Base-by-base conservation (phyloP, 1,140 invertebrate genomes). In the Gonioctena quinquepunctata region DNA sequence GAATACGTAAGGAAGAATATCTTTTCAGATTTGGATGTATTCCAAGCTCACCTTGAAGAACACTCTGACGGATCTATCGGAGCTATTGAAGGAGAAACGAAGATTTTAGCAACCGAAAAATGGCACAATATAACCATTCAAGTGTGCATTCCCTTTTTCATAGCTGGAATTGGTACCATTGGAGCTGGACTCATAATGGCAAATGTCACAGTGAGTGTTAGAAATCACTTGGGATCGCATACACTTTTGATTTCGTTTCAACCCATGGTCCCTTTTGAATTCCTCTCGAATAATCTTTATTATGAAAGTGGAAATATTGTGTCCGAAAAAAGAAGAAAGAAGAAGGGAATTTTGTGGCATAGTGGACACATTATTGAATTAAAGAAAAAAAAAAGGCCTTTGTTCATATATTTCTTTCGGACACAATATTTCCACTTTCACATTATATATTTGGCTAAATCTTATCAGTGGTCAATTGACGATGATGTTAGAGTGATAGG, bases 91-190 rank as follows among this genome's bases (percentile, higher is more conserved):
- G 50, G 76, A 73, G 22, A 49, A 60, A 7, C 71, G 75, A 50
- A 73, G 49, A 8, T 42, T n/a, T 60, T 74, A 61, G 89, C 88
- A 66, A 88, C 89, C 69, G 93, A 94, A 81, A 89, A 86, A 85
- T 93, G 92, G 89, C 90, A 89, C 77, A 88, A 87, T 4, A 94
- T 94, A 21, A 82, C 90, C 57, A 82, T 95, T 68, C 94, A 98
- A 85, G 93, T 98, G 0, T 90, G 93, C n/a, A 90, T 98, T 67
- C 96, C 96, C 1, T 98, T 97, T 84, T 90, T 97, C 77, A 92
- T 98, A 48, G 96, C 96, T 54, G 96, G 96, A 28, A 89, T 96
- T 75, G 96, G 96, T 3, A 98, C 96, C 73, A 97, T 98, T 54
- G 94, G 93, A 3, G 95, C 95, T 77, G 95, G 95, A 26, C 86